Evolutionary conservation across 1,140 invertebrate genomes (phyloP), one percentile per base, ranked within the genome.

Genomic region (Brachionus sp.): DNA sequence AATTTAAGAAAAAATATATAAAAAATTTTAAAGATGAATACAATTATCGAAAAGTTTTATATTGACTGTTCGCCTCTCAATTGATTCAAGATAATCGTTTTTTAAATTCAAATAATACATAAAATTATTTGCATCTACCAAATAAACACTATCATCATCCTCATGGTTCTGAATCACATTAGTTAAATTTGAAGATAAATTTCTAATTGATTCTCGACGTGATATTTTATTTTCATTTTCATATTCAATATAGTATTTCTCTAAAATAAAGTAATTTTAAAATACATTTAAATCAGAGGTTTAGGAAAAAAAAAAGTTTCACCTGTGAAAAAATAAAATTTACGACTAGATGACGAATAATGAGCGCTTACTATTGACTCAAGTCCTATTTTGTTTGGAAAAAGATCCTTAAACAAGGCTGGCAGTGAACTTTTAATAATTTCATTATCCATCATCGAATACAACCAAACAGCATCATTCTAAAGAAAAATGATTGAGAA

Each of bases 291-390:
- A 12, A 37, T 70, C 16, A 29, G 29, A 29, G 29, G 3, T 23
- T 23, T 13, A 6, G 16, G 12, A 12, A 10, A 35, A 68, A 68
- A 64, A 25, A 7, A 25, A 23, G 12, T 29, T 25, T 12, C n/a
- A 75, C 70, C 70, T 75, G 70, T 46, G 44, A 75, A 75, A 75
- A 75, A 75, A 46, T 75, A 75, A 75, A 75, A 75, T 46, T 75
- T 75, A 29, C 44, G 16, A 29, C 70, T 75, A 25, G 23, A 25
- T 6, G 70, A 35, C n/a, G 70, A 75, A 75, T 75, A 75, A 19
- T 75, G 70, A 2, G 70, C 37, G 12, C 70, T 75, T 5, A 75
- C 70, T 13, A 75, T 46, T 13, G 70, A 75, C 23, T 23, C 44
- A 46, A 75, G 70, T n/a, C 44, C 25, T n/a, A 75, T 25, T 23